phyloP scores from a whole-genome alignment of 2,797 vertebrate species.

The Mormyrops attenuatus region DNA sequence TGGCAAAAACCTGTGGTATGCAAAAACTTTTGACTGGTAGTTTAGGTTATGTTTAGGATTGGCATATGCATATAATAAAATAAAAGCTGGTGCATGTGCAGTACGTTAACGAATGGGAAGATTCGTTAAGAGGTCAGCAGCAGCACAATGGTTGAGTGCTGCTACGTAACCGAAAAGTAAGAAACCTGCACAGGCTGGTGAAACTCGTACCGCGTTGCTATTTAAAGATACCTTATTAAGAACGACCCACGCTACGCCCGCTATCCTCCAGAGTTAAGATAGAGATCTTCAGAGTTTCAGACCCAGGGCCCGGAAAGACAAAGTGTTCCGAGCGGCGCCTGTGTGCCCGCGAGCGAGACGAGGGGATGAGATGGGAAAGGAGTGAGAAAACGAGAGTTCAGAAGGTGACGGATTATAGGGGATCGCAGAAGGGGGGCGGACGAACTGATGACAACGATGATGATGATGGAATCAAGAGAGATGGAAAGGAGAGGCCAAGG shows the following conservation, averaged over 20 bases:
- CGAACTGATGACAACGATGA: not conserved
- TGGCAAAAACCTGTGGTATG: not conserved
- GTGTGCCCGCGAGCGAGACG: not conserved
- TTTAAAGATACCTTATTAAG: not conserved
- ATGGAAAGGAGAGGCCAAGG: not conserved
- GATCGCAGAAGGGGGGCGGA: not conserved
- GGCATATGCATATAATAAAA: not conserved
- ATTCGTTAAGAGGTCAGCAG: not conserved
- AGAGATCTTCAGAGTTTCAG: not conserved
- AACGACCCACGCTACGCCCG: not conserved
- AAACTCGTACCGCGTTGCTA: not conserved
- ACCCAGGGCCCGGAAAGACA: not conserved
- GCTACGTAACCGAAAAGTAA: not conserved
- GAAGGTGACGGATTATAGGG: not conserved
- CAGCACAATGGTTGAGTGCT: not conserved
- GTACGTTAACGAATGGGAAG: not conserved
- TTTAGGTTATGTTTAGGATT: not conserved
- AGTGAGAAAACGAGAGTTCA: not conserved
- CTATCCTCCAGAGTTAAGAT: not conserved
- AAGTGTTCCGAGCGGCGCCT: not conserved
- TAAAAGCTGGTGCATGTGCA: not conserved
- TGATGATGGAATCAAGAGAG: not conserved
- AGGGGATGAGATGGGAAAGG: not conserved
- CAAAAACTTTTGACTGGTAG: not conserved
- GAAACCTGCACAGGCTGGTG: not conserved